These are phyloP conservation scores for Nomada lathburiana DNA, from an alignment of 2,888 invertebrate genomes.

Conservation along the genomic window DNA sequence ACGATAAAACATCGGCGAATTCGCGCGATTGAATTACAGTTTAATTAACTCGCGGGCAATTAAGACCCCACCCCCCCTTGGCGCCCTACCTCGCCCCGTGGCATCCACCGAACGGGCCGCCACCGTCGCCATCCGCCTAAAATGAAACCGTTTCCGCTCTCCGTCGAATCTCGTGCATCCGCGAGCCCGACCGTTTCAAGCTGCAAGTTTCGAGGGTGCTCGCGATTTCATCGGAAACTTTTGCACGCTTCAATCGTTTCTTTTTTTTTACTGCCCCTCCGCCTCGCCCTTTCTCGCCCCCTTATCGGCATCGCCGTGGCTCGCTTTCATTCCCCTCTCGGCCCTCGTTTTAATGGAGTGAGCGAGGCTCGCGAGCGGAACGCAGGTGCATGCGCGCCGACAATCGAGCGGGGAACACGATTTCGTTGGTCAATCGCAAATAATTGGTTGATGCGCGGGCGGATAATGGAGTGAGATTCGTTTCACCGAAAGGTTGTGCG, in stretches of 20 bases:
- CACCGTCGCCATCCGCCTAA: conserved; percentile 63
- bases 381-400: conserved; percentile 42
- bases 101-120: conserved; percentile 49
- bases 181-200: conserved; percentile 68
- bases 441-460: conserved; percentile 7
- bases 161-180: conserved; percentile 77
- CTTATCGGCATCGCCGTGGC: conserved; percentile 52
- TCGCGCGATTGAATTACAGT: conserved; percentile 84
- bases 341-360: conserved; percentile 4
- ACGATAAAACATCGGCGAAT: conserved; percentile 83
- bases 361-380: conserved; percentile 33
- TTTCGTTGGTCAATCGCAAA: conserved; percentile 54
- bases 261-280: conserved; percentile 42
- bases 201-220: conserved; percentile 77
- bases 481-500: neutral
- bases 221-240: conserved; percentile 82
- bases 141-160: conserved; percentile 71
- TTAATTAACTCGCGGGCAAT: conserved; percentile 83
- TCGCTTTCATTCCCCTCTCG: conserved; percentile 43
- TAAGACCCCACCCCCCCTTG: conserved; percentile 72
- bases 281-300: neutral
- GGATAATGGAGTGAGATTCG: neutral
- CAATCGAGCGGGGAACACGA: conserved; percentile 46
- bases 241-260: conserved; percentile 71
- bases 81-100: conserved; percentile 17